Percentiles rank a stretch among this genome's conserved stretches.
These are phyloP conservation scores for Muscicapa adusta DNA, from an alignment of 2,113 vertebrate species.

Conservation along the genomic window DNA sequence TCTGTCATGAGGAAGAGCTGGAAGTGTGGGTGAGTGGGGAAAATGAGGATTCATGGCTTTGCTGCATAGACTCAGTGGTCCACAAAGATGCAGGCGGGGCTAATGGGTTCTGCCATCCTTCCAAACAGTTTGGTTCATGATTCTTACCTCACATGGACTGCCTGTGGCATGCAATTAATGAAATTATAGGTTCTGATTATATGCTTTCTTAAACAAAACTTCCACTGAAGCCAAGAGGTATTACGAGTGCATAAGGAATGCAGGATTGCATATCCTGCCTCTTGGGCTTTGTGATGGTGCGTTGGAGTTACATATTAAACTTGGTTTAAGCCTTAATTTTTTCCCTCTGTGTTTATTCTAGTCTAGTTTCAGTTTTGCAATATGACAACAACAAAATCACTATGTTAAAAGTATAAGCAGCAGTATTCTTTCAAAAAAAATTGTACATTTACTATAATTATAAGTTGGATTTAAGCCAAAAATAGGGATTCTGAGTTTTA, in stretches of 20 bases:
- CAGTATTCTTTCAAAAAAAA: conserved; percentile 30
- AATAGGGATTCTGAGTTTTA: not conserved
- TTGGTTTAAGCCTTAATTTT: conserved; percentile 42
- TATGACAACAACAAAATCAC: conserved; percentile 43
- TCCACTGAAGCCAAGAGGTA: conserved; percentile 48
- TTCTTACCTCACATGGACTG: conserved; percentile 42
- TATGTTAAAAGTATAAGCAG: conserved; percentile 5
- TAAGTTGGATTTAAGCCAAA: conserved; percentile 17
- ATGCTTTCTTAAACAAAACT: conserved; percentile 59
- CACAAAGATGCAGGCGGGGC: not conserved
- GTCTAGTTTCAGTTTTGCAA: conserved; percentile 61
- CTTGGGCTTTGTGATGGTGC: conserved; percentile 47
- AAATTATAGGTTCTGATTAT: conserved; percentile 46
- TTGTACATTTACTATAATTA: conserved; percentile 30
- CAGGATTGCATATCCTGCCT: conserved; percentile 60
- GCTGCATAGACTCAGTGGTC: not conserved
- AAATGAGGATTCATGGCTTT: not conserved
- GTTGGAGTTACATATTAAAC: conserved; percentile 44
- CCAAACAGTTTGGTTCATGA: not conserved
- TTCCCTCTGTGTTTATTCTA: conserved; percentile 39
- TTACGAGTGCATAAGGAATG: conserved; percentile 51
- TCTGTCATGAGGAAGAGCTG: not conserved
- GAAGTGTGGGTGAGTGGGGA: not conserved
- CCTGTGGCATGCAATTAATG: conserved; percentile 53
- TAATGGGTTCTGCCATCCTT: not conserved